phyloP scores from a whole-genome alignment of 1,140 invertebrate species.

The Ylistrum balloti region DNA sequence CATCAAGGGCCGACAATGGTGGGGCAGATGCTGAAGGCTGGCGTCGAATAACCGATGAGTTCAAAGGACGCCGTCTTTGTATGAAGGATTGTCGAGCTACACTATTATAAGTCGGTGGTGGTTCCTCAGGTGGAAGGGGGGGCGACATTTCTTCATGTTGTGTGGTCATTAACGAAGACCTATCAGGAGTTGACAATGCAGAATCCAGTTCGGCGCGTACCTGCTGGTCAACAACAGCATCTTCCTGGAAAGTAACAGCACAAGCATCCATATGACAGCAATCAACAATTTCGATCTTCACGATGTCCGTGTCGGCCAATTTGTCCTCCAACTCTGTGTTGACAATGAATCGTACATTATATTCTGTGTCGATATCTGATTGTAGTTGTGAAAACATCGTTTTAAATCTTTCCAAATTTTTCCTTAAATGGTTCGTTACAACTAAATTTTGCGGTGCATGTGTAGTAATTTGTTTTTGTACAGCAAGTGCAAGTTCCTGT shows the following conservation, averaged over 20 bases:
- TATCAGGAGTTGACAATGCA: neutral
- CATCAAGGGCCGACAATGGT: neutral
- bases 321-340: constrained; percentile 13
- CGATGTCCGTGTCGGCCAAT: neutral
- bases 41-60: neutral
- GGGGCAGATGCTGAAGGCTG: neutral
- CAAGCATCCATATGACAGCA: neutral
- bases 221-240: neutral
- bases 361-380: neutral
- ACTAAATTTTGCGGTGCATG: neutral
- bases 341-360: neutral
- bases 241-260: neutral
- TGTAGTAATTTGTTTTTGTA: neutral
- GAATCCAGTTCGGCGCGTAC: neutral
- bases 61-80: neutral
- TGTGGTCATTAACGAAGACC: neutral
- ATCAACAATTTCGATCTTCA: neutral
- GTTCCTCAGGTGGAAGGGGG: neutral
- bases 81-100: neutral
- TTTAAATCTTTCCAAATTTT: neutral
- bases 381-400: neutral
- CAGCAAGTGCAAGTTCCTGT: neutral
- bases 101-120: neutral
- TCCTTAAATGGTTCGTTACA: neutral
- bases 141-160: neutral